Percentiles rank a stretch among this genome's conserved stretches.
Evolutionary conservation across 2,888 invertebrate genomes (phyloP).

Genomic region (Euplexia lucipara): DNA sequence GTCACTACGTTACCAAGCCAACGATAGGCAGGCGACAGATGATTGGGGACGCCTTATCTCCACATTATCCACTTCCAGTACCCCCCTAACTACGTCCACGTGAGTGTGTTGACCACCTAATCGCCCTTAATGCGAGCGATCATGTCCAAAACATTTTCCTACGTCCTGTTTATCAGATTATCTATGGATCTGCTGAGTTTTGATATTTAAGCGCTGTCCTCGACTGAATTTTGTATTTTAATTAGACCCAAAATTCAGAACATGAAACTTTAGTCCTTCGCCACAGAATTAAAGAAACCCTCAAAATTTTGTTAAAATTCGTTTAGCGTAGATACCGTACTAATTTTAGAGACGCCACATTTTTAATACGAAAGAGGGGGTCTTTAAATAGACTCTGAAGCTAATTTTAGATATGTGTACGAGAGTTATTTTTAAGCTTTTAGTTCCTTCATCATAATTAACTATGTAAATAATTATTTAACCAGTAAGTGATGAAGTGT

Average conservation of each 20-base stretch:
- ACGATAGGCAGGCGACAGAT: slow-evolving; percentile 12
- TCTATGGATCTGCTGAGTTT: neutral
- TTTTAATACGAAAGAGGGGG: slow-evolving; percentile 12
- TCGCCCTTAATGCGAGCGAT: slow-evolving; percentile 4
- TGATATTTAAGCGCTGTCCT: neutral
- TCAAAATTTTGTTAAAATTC: no score
- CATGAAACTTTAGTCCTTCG: neutral
- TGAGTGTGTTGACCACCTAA: slow-evolving; percentile 13
- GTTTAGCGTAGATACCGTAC: neutral
- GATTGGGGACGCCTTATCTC: slow-evolving; percentile 22
- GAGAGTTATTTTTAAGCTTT: slow-evolving; percentile 19
- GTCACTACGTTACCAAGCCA: slow-evolving; percentile 1
- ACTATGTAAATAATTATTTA: slow-evolving; percentile 8
- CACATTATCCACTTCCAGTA: slow-evolving; percentile 41
- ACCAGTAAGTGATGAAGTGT: no score
- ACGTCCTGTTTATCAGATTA: neutral
- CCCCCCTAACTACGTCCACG: slow-evolving; percentile 8
- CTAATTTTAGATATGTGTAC: slow-evolving; percentile 10
- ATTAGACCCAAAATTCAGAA: neutral
- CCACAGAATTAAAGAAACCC: neutral
- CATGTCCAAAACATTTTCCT: neutral
- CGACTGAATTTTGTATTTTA: neutral
- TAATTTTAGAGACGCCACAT: slow-evolving; percentile 15
- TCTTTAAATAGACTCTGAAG: slow-evolving; percentile 12
- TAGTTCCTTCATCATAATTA: slow-evolving; percentile 20